Conservation (phyloP, 2,888 invertebrate species). For the Hypercompe scribonia region DNA sequence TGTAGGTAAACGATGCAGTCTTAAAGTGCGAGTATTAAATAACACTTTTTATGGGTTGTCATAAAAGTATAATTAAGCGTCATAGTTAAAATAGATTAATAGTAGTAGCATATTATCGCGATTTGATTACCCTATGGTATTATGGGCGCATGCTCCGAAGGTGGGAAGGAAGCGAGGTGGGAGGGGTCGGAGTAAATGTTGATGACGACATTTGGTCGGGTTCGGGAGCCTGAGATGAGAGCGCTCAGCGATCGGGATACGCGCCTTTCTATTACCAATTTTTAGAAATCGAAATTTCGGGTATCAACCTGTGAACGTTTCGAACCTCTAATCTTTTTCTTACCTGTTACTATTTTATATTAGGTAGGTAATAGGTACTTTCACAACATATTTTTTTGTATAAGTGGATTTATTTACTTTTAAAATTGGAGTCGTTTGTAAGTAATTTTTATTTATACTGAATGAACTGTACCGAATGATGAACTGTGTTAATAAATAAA, state of each 20-base stretch:
- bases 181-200: slow-evolving; percentile 64
- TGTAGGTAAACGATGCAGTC: not conserved
- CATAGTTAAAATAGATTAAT: slow-evolving; percentile 22
- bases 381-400: not conserved
- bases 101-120: slow-evolving; percentile 60
- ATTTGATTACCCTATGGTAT: slow-evolving; percentile 72
- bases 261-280: slow-evolving; percentile 44
- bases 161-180: slow-evolving; percentile 54
- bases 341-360: slow-evolving; percentile 1
- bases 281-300: slow-evolving; percentile 42
- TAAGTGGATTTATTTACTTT: slow-evolving; percentile 2
- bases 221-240: slow-evolving; percentile 66
- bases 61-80: not conserved
- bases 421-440: slow-evolving; percentile 12
- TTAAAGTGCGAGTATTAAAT: not conserved
- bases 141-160: slow-evolving; percentile 70
- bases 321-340: slow-evolving; percentile 18
- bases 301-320: slow-evolving; percentile 27
- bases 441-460: slow-evolving; percentile 59
- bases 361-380: not conserved
- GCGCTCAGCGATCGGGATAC: slow-evolving; percentile 53
- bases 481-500: slow-evolving; percentile 67
- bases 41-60: not conserved
- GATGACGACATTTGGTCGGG: slow-evolving; percentile 79
- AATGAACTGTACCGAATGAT: slow-evolving; percentile 62